phyloP scores from a whole-genome alignment of 2,888 invertebrate species.

The Brenthis hecate region DNA sequence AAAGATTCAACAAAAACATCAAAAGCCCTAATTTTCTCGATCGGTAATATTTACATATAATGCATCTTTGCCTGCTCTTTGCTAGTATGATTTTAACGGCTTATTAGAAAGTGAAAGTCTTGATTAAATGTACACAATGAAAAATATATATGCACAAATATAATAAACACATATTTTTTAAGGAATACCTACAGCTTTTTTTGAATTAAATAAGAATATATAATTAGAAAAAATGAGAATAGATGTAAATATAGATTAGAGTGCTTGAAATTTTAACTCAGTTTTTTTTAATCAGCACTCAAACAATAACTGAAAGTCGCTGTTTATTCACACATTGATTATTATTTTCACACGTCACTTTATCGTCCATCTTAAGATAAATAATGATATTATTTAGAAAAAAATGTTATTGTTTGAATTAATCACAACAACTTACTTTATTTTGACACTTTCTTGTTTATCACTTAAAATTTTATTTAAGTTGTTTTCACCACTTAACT shows the following conservation, averaged over 20 bases:
- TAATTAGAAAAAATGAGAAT: too few relatives aligned
- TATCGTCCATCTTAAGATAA: conserved; percentile 5
- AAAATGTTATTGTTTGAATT: conserved; percentile 27
- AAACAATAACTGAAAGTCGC: conserved; percentile 14
- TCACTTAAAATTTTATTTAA: conserved; percentile 54
- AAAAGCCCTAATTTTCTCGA: background rate
- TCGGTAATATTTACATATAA: conserved; percentile 18
- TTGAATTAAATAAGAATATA: too few relatives aligned
- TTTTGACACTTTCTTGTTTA: conserved; percentile 58
- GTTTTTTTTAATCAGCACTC: background rate
- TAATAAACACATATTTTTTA: too few relatives aligned
- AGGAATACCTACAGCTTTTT: too few relatives aligned
- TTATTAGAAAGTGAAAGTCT: conserved; percentile 40
- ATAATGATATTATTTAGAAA: conserved; percentile 1
- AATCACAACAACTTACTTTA: conserved; percentile 61
- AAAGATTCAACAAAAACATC: too few relatives aligned
- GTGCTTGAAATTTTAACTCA: too few relatives aligned
- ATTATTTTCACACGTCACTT: conserved; percentile 19
- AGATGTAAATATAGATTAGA: too few relatives aligned
- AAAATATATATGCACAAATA: too few relatives aligned
- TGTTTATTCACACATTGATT: conserved; percentile 15
- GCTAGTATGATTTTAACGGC: conserved; percentile 33
- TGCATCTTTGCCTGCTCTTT: conserved; percentile 38
- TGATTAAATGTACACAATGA: conserved; percentile 6
- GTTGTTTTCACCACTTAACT: conserved; percentile 69